These are phyloP conservation scores for Reinhardtius hippoglossoides DNA, from an alignment of 2,113 vertebrate species.

Conservation along the genomic window DNA sequence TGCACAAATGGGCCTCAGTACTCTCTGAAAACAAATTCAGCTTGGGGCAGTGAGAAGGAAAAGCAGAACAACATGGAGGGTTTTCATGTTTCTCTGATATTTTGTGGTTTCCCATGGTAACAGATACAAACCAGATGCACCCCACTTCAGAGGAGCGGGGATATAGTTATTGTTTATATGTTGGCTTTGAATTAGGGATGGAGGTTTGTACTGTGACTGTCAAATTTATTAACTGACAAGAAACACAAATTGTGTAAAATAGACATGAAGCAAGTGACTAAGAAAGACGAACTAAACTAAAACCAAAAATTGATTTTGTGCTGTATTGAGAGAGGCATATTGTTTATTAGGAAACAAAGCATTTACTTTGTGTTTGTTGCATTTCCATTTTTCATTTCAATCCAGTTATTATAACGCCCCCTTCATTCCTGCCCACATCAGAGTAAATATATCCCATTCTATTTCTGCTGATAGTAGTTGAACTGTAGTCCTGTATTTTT, in stretches of 20 bases:
- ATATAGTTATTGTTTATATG: slow-evolving; percentile 31
- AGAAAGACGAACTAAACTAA: not conserved
- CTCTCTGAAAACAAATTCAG: not conserved
- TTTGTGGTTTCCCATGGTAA: slow-evolving; percentile 35
- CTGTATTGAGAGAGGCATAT: too few relatives aligned
- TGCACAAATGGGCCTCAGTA: not conserved
- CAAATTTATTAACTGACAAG: not conserved
- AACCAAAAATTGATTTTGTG: too few relatives aligned
- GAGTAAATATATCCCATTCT: slow-evolving; percentile 7
- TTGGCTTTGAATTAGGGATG: not conserved
- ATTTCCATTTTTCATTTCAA: slow-evolving; percentile 3
- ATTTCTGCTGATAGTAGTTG: not conserved
- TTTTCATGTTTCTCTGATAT: slow-evolving; percentile 33
- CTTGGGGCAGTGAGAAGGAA: not conserved
- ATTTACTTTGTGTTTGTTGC: not conserved
- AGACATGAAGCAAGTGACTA: not conserved
- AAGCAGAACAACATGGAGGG: not conserved
- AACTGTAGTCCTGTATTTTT: not conserved
- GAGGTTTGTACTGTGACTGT: not conserved
- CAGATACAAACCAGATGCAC: slow-evolving; percentile 53
- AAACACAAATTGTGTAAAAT: not conserved
- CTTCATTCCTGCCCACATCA: slow-evolving; percentile 4
- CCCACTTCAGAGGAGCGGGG: slow-evolving; percentile 11
- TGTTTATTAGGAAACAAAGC: too few relatives aligned
- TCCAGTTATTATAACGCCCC: not conserved